Percentiles rank a stretch among this genome's conserved stretches.
Evolutionary conservation across 2,113 vertebrate genomes (phyloP).

Genomic region (Myotis lucifugus): DNA sequence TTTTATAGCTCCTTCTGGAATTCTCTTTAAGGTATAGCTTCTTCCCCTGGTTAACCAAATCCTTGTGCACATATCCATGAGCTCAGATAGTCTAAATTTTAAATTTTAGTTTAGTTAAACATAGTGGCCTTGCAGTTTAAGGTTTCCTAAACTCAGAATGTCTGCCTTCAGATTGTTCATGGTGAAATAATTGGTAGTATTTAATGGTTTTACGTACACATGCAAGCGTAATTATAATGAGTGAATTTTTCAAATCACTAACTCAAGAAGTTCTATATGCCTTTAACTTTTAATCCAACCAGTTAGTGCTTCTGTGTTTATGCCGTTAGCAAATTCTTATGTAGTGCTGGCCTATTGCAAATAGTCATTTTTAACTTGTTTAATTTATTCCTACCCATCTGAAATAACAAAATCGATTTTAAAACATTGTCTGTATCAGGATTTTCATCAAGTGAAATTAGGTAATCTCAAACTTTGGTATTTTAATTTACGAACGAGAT

Average conservation of each 20-base stretch:
- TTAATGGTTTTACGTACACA: neutral
- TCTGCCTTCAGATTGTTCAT: neutral
- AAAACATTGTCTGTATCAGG: slow-evolving; percentile 1
- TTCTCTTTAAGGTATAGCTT: neutral
- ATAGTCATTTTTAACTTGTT: slow-evolving; percentile 24
- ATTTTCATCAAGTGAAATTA: slow-evolving; percentile 5
- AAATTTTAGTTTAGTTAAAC: neutral
- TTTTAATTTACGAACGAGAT: neutral
- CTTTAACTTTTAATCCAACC: neutral
- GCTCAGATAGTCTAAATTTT: neutral
- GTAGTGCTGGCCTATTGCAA: neutral
- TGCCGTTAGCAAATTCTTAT: neutral
- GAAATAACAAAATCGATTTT: slow-evolving; percentile 7
- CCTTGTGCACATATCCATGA: neutral
- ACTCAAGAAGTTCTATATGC: neutral
- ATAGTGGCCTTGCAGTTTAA: neutral
- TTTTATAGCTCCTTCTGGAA: neutral
- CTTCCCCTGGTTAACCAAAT: neutral
- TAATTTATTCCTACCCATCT: neutral
- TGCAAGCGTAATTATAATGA: neutral
- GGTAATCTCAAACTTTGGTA: neutral
- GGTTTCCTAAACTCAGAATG: neutral
- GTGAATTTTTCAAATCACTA: neutral
- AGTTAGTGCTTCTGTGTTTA: neutral
- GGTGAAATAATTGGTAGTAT: neutral